Evolutionary conservation across 2,113 vertebrate genomes (phyloP).

Genomic region (Grammomys surdaster): DNA sequence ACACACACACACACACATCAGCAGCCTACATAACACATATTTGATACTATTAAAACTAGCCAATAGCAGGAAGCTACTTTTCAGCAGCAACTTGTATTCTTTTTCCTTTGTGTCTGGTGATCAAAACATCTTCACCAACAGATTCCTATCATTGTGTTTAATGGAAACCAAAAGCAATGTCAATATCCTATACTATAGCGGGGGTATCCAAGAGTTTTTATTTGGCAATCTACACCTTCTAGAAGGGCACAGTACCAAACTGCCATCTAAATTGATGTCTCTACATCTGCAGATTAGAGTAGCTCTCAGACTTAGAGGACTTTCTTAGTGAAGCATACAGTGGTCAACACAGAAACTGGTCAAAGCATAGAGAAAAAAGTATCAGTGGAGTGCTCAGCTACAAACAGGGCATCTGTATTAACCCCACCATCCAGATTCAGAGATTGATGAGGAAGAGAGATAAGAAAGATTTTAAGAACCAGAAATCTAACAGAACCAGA

Average conservation of each 20-base stretch:
- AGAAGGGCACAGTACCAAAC: not conserved
- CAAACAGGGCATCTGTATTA: too few relatives aligned
- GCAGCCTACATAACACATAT: not conserved
- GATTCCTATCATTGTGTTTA: not conserved
- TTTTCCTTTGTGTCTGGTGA: not conserved
- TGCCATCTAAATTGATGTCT: not conserved
- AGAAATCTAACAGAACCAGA: not conserved
- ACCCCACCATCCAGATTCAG: too few relatives aligned
- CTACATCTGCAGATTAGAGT: not conserved
- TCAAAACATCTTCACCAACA: not conserved
- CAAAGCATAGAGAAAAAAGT: not conserved
- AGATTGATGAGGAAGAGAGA: not conserved
- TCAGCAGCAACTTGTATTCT: not conserved
- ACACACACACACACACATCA: not conserved
- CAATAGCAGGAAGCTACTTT: not conserved
- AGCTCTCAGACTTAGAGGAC: not conserved
- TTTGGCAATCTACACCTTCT: not conserved
- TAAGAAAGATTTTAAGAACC: not conserved
- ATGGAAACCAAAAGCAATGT: not conserved
- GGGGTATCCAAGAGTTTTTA: not conserved
- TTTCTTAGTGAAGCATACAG: not conserved
- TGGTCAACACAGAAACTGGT: not conserved
- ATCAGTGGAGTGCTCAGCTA: not conserved
- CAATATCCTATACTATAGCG: too few relatives aligned
- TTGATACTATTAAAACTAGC: not conserved